Evolutionary conservation across 2,113 vertebrate genomes (phyloP).

Genomic region (Isurus oxyrinchus): DNA sequence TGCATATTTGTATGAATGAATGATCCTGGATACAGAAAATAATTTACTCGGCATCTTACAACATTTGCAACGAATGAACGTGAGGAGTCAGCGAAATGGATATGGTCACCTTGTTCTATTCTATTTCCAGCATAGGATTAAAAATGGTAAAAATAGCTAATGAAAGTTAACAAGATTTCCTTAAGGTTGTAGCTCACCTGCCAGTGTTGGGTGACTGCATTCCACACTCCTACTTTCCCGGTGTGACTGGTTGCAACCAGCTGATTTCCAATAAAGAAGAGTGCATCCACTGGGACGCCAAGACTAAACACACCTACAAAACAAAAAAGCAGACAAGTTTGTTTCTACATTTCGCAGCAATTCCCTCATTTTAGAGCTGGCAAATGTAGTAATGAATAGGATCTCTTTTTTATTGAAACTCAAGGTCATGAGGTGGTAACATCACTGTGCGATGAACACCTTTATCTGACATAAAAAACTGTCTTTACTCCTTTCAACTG

Average conservation of each 20-base stretch:
- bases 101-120: background rate
- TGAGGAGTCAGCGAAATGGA: background rate
- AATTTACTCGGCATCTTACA: background rate
- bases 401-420: background rate
- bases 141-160: background rate
- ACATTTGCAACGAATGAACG: background rate
- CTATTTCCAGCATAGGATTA: background rate
- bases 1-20: background rate
- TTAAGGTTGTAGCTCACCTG: constrained; percentile 60
- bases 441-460: background rate
- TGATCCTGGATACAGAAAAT: background rate
- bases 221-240: constrained; percentile 96
- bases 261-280: constrained; percentile 97
- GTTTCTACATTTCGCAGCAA: background rate
- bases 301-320: constrained; percentile 84
- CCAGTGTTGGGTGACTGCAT: constrained; percentile 96
- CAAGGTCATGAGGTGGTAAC: background rate
- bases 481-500: no score
- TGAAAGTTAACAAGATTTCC: background rate
- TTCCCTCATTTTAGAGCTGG: background rate
- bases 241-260: constrained; percentile 94
- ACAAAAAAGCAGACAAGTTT: background rate
- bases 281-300: constrained; percentile 89
- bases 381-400: background rate
- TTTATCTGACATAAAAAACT: background rate